phyloP scores from a whole-genome alignment of 2,888 invertebrate genomes.

The Lasioglossum calceatum region DNA sequence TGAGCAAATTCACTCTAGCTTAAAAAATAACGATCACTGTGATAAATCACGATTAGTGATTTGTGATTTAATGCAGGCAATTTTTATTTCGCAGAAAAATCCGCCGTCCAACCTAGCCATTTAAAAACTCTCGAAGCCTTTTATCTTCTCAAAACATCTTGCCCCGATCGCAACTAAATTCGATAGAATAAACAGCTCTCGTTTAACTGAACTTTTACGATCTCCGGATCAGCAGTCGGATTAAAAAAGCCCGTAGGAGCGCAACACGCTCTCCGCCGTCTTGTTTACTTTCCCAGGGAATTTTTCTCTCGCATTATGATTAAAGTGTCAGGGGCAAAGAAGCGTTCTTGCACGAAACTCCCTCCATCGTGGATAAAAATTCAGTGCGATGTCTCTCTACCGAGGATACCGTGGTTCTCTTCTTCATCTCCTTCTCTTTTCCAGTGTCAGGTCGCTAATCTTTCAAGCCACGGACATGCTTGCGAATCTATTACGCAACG shows the following conservation, averaged over 20 bases:
- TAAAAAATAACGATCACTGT: no score
- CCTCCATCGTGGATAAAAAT: not conserved
- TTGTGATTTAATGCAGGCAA: not conserved
- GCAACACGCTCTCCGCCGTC: not conserved
- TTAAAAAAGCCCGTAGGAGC: not conserved
- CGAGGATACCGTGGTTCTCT: not conserved
- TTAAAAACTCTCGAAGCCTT: not conserved
- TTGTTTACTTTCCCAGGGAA: not conserved
- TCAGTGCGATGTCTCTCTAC: not conserved
- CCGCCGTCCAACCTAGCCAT: no score
- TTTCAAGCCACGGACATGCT: not conserved
- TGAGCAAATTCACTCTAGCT: no score
- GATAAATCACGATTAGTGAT: no score
- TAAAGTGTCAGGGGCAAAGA: not conserved
- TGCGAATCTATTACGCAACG: slow-evolving; percentile 30
- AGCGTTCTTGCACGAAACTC: not conserved
- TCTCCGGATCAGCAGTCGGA: not conserved
- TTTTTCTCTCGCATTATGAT: not conserved
- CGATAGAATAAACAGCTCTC: not conserved
- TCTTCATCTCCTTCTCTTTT: not conserved
- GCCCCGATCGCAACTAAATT: not conserved
- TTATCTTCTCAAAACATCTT: not conserved
- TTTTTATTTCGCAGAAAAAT: not conserved
- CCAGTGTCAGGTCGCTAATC: slow-evolving; percentile 8
- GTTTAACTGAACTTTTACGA: not conserved